Base-by-base conservation (phyloP, 2,888 invertebrate genomes). In the Drosophila putrida region DNA sequence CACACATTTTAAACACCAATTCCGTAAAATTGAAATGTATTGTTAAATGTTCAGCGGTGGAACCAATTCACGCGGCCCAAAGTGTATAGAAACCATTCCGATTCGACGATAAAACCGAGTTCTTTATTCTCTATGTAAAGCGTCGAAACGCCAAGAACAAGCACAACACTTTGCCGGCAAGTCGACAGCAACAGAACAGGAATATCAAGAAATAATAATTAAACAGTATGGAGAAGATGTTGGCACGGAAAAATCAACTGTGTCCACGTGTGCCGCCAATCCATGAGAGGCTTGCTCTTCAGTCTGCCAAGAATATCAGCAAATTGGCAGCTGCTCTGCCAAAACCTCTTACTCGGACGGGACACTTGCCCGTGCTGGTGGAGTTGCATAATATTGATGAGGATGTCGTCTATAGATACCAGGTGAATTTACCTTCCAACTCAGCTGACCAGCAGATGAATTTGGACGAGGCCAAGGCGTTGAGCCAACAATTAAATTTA, bases 1-100 rank as follows among this genome's bases (percentile, higher is more conserved):
- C 75, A 83, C 84, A 83, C 83, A 82, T 84, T 83, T 80, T 78
- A 69, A 87, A 86, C 79, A 87, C 84, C 77, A 72, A 68, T 69
- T 75, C 65, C 53, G 81, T 78, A 69, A 83, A 83, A 83, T 82
- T 82, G 62, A 78, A 82, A 82, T 85, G 86, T 82, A 78, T 80
- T 70, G 70, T 78, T 78, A 82, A 76, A 69, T 68, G 77, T 76
- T 76, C 68, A 76, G 60, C 61, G 72, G 75, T 76, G 69, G 57
- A 76, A 75, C 57, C 71, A 75, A 62, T 78, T 72, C 31, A 47
- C 66, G 70, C 64, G 77, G 67, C 75, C 71, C 54, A 69, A 68
- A 75, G 77, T 71, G 69, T 71, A 69, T 63, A 62, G 49, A 80
- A 66, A 55, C 74, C 53, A 58, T 63, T 65, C 77, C 47, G 66